Base-by-base conservation (phyloP, 2,888 invertebrate species). In the Ormyrus pomaceus region DNA sequence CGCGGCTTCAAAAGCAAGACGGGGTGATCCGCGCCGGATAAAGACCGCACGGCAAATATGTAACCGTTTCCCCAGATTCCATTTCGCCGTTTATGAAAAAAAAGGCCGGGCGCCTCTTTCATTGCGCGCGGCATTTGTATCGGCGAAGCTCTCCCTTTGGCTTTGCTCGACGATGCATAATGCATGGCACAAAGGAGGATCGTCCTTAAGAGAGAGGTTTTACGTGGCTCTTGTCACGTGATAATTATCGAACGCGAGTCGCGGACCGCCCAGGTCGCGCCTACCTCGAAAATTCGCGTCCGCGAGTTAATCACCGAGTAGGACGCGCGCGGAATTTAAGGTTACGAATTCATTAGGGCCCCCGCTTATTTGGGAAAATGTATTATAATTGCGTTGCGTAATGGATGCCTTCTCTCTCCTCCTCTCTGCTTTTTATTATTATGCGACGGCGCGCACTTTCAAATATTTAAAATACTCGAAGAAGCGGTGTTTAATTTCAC, bases 11-110 rank as follows among this genome's bases (percentile, higher is more conserved):
- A 86, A 87, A 86, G 82, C 85, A 65, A 84, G 34, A 34, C 34
- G 34, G 85, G 84, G 85, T 84, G 86, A 86, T 86, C 84, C 74
- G 79, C 34, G 4, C 3, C 34, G 83, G 86, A 85, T 86, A 86
- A 87, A 84, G 34, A 84, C 85, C 84, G 68, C 34, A 81, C 82
- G 83, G 84, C 85, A 86, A 86, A 86, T 86, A 86, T 85, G 83
- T 84, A 76, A 77, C 66, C 79, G 70, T 59, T 79, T 71, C 34
- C 70, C 70, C 83, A 59, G 62, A 72, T 82, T 62, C 80, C 71
- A 45, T 79, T 82, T 77, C 68, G 55, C 45, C 77, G 71, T 62
- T 78, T 74, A 80, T 74, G 80, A 61, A 77, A 80, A 74, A 77
- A 4, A 34, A 34, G 34, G 34, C 53, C n/a, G 19, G 11, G 58